Conservation (phyloP, 2,113 vertebrate species). For the Suricata suricatta region DNA sequence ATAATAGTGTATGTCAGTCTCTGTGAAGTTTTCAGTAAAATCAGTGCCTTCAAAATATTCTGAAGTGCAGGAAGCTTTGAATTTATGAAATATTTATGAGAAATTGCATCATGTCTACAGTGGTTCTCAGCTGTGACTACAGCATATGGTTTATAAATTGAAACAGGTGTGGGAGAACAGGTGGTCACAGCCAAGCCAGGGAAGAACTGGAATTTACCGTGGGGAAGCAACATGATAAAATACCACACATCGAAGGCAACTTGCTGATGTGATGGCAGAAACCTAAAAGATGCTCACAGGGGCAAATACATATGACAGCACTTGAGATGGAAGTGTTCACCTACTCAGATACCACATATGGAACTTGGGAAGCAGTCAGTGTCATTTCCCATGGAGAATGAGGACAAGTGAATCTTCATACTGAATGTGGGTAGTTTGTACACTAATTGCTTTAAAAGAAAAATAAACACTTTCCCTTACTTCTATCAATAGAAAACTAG, state of each 20-base stretch:
- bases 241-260: constrained; percentile 62
- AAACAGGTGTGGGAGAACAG: constrained; percentile 88
- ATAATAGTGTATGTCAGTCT: constrained; percentile 56
- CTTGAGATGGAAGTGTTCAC: constrained; percentile 32
- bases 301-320: background rate
- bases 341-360: background rate
- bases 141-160: constrained; percentile 90
- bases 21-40: constrained; percentile 73
- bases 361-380: background rate
- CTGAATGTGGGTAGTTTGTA: background rate
- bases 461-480: background rate
- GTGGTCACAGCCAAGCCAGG: constrained; percentile 82
- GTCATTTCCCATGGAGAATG: background rate
- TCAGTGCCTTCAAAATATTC: constrained; percentile 77
- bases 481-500: background rate
- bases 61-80: constrained; percentile 70
- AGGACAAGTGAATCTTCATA: background rate
- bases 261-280: constrained; percentile 54
- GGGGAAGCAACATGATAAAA: constrained; percentile 61
- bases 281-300: constrained; percentile 47
- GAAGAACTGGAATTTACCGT: constrained; percentile 72
- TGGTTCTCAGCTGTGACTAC: constrained; percentile 82
- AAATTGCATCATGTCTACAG: constrained; percentile 74
- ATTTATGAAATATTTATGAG: constrained; percentile 86
- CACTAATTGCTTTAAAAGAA: background rate